These are phyloP conservation scores for Solea senegalensis DNA, from an alignment of 2,113 vertebrate species.

Conservation along the genomic window DNA sequence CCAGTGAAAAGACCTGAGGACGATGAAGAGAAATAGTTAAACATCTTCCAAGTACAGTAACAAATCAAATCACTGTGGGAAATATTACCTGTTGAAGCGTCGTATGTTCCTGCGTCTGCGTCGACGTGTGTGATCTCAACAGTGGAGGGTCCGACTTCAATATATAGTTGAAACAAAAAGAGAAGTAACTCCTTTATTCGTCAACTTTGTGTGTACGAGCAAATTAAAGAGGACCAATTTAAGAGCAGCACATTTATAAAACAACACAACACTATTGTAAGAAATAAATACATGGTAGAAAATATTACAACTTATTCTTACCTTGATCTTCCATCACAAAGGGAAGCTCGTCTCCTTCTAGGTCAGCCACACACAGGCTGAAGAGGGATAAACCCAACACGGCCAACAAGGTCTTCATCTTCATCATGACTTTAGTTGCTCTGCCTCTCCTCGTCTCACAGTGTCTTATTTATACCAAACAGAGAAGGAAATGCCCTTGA, in stretches of 20 bases:
- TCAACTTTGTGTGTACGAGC: no score
- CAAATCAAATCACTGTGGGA: not conserved
- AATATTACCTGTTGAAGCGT: slow-evolving; percentile 37
- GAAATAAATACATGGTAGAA: no score
- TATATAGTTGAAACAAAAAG: no score
- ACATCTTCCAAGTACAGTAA: no score
- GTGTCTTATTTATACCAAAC: slow-evolving; percentile 11
- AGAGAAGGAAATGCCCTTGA: not conserved
- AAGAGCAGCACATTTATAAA: no score
- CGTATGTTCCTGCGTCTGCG: slow-evolving; percentile 43
- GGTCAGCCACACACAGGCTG: slow-evolving; percentile 4
- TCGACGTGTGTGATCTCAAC: slow-evolving; percentile 34
- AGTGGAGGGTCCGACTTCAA: no score
- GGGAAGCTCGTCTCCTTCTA: no score
- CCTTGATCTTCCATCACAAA: no score
- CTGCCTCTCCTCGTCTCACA: not conserved
- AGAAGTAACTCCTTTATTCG: not conserved
- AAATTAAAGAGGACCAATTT: no score
- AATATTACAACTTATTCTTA: no score
- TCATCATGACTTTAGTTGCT: not conserved
- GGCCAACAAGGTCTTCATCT: slow-evolving; percentile 29
- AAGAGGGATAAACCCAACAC: not conserved
- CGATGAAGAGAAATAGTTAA: not conserved
- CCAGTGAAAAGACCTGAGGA: slow-evolving; percentile 59
- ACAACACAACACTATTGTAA: no score